Base-by-base conservation (phyloP, 2,113 vertebrate species). In the Salvelinus sp. region DNA sequence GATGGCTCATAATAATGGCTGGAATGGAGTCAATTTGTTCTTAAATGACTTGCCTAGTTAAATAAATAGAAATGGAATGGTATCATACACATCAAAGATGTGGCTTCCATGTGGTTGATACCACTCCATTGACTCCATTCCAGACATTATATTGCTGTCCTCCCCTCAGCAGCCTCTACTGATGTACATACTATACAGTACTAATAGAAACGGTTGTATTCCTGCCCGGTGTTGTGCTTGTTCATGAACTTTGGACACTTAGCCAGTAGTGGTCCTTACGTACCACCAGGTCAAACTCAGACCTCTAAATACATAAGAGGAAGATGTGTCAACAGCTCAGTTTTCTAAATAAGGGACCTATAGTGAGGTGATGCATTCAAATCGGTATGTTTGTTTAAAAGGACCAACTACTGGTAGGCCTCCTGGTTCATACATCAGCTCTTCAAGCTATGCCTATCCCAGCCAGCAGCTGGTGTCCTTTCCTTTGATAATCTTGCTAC, bases 391-490 rank as follows among this genome's bases (percentile, higher is more conserved):
- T 54, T 54, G 50, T 54, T 54, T 54, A 22, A 62, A 23, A 22
- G 58, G 20, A 62, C 58, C 54, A 14, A 16, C n/a, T 12, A 27
- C 64, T 66, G 64, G 22, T 30, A 16, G 64, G 64, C 38, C 9
- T 44, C 23, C 64, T 28, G 50, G 50, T 18, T 54, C 50, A 62
- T 62, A 16, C 9, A 22, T 28, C 64, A 25, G 14, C 6, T 44
- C 38, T 44, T 66, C 22, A 13, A 66, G 25, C 64, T 30, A 67
- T 68, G 14, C 30, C 27, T 18, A 14, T 14, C 1, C 13, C 65
- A 23, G 2, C 79, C 91, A 89, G 80, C 80, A 90, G 89, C 68
- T 60, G 5, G 84, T 27, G 79, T 1, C 9, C 44, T 82, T 69
- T 50, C 0, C 65, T 48, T 28, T 33, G 79, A 54, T 44, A 70